Evolutionary conservation across 2,113 vertebrate genomes (phyloP), one percentile per base, ranked within the genome.

Genomic region (Hippotragus niger): DNA sequence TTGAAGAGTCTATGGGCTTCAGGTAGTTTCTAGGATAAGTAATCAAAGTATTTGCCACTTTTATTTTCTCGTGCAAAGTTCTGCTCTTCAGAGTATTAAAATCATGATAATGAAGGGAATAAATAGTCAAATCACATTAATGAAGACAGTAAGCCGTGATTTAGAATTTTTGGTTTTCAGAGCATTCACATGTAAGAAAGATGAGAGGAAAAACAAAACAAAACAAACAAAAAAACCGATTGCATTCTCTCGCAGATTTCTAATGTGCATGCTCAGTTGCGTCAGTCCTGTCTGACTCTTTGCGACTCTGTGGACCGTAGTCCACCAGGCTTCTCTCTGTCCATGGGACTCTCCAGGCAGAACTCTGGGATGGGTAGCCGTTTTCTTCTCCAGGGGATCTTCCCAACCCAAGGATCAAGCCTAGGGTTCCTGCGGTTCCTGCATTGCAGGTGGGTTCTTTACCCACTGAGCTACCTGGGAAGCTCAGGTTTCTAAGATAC

Each of bases 401-500:
- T 76, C 23, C 36, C 36, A 76, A 14, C 23, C 71, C 36, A 25
- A 76, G 6, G 36, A 76, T 76, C 71, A 76, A 43, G 36, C 71
- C 12, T 40, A 27, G 3, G 4, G 36, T 5, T 74, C 11, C 36
- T 43, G 36, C 0, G 0, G 36, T 12, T 43, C 12, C 6, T 76
- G 36, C 36, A 43, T 7, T 76, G 36, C 21, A 43, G 12, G 36
- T 0, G 6, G 11, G 7, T 43, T 76, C 71, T 43, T 76, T 76
- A 25, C 36, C 71, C 21, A 43, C 11, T 43, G 12, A 76, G 36
- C 71, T 43, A 40, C 36, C 36, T 76, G 23, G 71, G 71, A 43
- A 76, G 36, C 71, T 76, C 36, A 40, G n/a, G 40, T 71, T 76
- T 43, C 71, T 43, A 76, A 78, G 93, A 57, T 25, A 62, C 10